Conservation (phyloP, 2,888 invertebrate species). For the Drosophila borborema region DNA sequence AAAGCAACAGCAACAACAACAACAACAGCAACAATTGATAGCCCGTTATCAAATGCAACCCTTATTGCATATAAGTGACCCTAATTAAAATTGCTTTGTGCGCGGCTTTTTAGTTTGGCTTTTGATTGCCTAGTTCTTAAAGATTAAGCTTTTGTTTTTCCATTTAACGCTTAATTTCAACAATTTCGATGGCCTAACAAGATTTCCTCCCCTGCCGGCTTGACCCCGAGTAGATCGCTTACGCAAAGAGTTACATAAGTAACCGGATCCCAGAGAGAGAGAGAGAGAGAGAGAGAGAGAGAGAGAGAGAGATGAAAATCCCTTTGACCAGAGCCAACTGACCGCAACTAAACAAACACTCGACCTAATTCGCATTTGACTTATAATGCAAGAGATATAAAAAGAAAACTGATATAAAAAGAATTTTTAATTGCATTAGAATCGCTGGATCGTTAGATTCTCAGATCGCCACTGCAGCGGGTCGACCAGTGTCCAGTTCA, state of each 20-base stretch:
- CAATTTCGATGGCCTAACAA: slow-evolving; percentile 75
- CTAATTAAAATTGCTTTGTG: slow-evolving; percentile 76
- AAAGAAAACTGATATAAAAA: slow-evolving; percentile 6
- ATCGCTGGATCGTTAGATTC: slow-evolving; percentile 16
- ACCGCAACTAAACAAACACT: slow-evolving; percentile 79
- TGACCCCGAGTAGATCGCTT: slow-evolving; percentile 70
- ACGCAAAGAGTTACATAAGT: slow-evolving; percentile 44
- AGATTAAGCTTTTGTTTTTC: slow-evolving; percentile 79
- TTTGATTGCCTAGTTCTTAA: slow-evolving; percentile 69
- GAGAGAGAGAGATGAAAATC: neutral
- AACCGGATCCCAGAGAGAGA: slow-evolving; percentile 30
- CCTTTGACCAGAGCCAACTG: slow-evolving; percentile 62
- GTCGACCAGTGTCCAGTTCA: slow-evolving; percentile 26
- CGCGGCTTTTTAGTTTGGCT: slow-evolving; percentile 69
- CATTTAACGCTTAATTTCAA: slow-evolving; percentile 78
- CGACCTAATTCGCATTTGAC: slow-evolving; percentile 70
- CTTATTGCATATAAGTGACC: slow-evolving; percentile 53
- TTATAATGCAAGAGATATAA: slow-evolving; percentile 39
- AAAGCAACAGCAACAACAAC: neutral
- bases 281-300: neutral
- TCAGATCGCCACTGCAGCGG: slow-evolving; percentile 37
- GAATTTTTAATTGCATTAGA: slow-evolving; percentile 73
- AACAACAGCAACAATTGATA: slow-evolving; percentile 6
- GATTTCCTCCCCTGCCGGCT: slow-evolving; percentile 50
- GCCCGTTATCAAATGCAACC: slow-evolving; percentile 46